These are phyloP conservation scores for Oscheius sp. DNA, from an alignment of 2,888 invertebrate species.

Conservation along the genomic window DNA sequence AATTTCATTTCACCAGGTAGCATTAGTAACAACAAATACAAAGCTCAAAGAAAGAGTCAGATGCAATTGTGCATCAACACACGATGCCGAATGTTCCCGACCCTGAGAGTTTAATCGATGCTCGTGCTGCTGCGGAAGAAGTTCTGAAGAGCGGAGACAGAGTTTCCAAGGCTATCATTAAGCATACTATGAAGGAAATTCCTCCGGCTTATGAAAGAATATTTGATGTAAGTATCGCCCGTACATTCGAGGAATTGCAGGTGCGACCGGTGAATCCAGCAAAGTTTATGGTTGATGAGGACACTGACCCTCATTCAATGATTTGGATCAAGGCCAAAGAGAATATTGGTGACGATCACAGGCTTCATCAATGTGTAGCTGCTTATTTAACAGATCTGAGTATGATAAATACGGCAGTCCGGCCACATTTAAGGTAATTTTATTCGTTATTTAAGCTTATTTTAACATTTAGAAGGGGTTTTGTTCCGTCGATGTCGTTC, in stretches of 20 bases:
- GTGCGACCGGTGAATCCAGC: conserved; percentile 41
- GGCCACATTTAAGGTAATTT: conserved; percentile 50
- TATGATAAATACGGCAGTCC: conserved; percentile 48
- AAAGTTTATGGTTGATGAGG: conserved; percentile 42
- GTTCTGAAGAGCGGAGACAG: conserved; percentile 39
- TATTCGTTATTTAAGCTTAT: too few relatives aligned
- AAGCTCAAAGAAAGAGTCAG: conserved; percentile 41
- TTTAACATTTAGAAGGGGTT: conserved; percentile 42
- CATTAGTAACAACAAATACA: not conserved
- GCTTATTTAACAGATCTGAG: conserved; percentile 46
- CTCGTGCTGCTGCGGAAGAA: conserved; percentile 37
- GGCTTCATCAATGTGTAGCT: conserved; percentile 47
- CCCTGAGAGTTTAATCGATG: conserved; percentile 49
- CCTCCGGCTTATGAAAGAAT: conserved; percentile 49
- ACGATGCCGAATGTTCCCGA: conserved; percentile 55
- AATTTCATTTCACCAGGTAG: conserved; percentile 55
- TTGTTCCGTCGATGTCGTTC: conserved; percentile 58
- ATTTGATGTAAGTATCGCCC: conserved; percentile 35
- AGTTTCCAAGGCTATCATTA: conserved; percentile 30
- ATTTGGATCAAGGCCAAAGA: conserved; percentile 46
- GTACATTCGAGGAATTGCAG: conserved; percentile 1
- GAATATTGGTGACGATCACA: conserved; percentile 39
- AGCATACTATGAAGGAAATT: conserved; percentile 43
- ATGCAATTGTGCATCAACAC: conserved; percentile 48
- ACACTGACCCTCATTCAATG: conserved; percentile 37